Percentiles rank a stretch among this genome's conserved stretches.
Conservation (phyloP, 1,140 invertebrate genomes). For the Bombus breviceps region DNA sequence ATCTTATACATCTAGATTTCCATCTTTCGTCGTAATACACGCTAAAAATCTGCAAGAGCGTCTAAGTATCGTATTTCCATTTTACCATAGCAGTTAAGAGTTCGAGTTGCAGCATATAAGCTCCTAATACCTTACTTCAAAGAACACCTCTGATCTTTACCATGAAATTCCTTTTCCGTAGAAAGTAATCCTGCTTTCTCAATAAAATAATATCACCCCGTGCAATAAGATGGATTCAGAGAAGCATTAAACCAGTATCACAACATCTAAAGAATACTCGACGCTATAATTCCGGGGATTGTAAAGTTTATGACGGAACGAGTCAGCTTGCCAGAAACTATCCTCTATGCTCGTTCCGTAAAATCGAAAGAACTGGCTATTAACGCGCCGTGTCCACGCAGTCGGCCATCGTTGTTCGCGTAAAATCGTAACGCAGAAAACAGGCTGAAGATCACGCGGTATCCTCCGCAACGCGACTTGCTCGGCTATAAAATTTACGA, state of each 20-base stretch:
- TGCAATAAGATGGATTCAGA: not conserved
- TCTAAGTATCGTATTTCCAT: not conserved
- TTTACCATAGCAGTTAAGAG: not conserved
- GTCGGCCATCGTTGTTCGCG: not conserved
- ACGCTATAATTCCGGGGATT: not conserved
- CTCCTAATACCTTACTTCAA: not conserved
- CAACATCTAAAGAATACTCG: too few species aligned
- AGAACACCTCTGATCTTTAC: not conserved
- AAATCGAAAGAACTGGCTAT: constrained; percentile 10
- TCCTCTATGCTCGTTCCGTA: not conserved
- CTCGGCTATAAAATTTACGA: constrained; percentile 59
- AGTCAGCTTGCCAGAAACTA: not conserved
- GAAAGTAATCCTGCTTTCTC: not conserved
- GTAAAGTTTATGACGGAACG: constrained; percentile 4
- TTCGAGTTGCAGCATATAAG: not conserved
- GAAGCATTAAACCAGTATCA: constrained; percentile 17
- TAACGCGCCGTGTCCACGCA: not conserved
- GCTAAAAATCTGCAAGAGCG: not conserved
- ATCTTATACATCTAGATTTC: not conserved
- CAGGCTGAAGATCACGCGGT: not conserved
- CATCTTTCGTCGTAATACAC: not conserved
- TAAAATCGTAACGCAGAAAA: not conserved
- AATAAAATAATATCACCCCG: not conserved
- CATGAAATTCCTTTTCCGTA: not conserved
- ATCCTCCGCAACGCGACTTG: not conserved